Evolutionary conservation across 2,113 vertebrate species (phyloP).

Genomic region (Mohoua ochrocephala): DNA sequence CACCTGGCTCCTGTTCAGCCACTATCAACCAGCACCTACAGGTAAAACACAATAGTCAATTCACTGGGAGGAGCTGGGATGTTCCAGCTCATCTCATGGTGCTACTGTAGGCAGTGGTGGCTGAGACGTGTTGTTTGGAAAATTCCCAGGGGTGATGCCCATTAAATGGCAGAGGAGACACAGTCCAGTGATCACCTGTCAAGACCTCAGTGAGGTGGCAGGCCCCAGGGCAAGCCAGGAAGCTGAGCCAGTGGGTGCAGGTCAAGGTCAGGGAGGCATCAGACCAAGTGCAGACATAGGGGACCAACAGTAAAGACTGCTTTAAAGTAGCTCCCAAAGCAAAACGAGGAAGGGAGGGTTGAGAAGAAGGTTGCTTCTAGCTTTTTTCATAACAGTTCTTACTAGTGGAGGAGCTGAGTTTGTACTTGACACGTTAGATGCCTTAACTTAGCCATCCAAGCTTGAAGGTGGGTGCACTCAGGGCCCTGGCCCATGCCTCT

Average conservation of each 20-base stretch:
- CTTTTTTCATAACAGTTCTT: background rate
- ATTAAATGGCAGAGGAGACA: background rate
- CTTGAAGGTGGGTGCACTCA: background rate
- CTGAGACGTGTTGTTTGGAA: background rate
- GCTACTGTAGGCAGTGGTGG: background rate
- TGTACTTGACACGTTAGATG: background rate
- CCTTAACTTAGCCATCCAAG: background rate
- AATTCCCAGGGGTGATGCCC: background rate
- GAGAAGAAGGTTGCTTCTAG: background rate
- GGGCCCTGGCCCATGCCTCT: background rate
- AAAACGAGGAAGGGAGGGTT: background rate
- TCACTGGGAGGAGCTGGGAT: background rate
- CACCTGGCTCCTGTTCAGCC: background rate
- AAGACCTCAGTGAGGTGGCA: background rate
- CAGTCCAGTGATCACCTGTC: too few species aligned
- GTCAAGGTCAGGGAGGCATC: background rate
- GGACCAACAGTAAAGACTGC: background rate
- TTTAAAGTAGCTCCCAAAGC: background rate
- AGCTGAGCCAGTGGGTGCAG: fast-evolving
- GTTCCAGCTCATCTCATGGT: background rate
- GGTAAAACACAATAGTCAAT: background rate
- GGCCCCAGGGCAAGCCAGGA: background rate
- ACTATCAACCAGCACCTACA: background rate
- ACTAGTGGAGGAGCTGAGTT: background rate
- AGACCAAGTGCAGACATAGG: background rate